Base-by-base conservation (phyloP, 2,888 invertebrate species). In the Phasia obesa region DNA sequence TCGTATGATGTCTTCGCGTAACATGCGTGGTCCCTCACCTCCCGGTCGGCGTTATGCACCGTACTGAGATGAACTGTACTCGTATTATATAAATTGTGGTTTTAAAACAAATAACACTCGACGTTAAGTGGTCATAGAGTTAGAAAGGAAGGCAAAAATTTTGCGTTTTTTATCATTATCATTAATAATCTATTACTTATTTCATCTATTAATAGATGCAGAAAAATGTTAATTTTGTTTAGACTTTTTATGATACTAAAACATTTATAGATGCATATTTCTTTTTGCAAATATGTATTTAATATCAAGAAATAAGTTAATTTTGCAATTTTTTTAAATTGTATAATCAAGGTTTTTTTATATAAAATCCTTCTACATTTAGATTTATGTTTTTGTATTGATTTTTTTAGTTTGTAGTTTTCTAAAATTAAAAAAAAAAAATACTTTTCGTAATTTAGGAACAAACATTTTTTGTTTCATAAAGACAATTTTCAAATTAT, bases 21-120 rank as follows among this genome's bases (percentile, higher is more conserved):
- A 91, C 65, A 94, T 96, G 93, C 94, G 96, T 87, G 96, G 96
- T 88, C 95, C 96, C 55, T 96, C 96, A 80, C 96, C 96, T 82
- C 94, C 96, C 86, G 94, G 96, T 92, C 94, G 96, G 92, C 94
- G 96, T 92, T 97, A 96, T 92, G 96, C 96, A 91, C 96, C 96
- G 86, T 96, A 96, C 93, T 96, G 91, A 92, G 91, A 91, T 89
- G 91, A 91, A 87, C 88, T 91, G 88, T 80, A 47, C 27, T 80
- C 79, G 35, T 91, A 88, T 84, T 85, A 85, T 84, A 87, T 87
- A 86, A 86, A 86, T 86, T 64, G 35, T 59, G 74, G 79, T 75
- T 79, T 65, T 38, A 83, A 75, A 67, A 71, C 83, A 70, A 60
- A 9, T 53, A 81, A 23, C 25, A 59, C 23, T 17, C 47, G 75